Base-by-base conservation (phyloP, 1,140 invertebrate genomes). In the Euwallacea similis region DNA sequence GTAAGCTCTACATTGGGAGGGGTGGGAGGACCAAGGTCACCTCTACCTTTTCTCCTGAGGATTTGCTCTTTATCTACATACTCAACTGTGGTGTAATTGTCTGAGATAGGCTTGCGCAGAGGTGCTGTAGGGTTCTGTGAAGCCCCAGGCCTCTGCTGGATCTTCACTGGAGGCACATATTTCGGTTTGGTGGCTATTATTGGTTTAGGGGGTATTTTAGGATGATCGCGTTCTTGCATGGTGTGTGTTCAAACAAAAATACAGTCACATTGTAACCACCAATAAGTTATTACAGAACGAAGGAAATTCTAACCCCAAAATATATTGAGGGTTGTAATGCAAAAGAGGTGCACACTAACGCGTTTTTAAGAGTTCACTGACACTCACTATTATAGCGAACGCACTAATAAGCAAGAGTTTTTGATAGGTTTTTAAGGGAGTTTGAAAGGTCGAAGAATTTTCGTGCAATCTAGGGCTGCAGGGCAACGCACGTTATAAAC, bases 201-300 rank as follows among this genome's bases (percentile, higher is more conserved):
- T 7, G 81, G 81, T 76, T 82, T 82, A 2, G 80, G 79, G 33
- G 78, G 77, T 56, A 81, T 76, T 74, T 80, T 80, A 2, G 79
- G 78, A 63, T 76, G 77, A 15, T 81, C 79, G 33, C 71, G 67
- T 63, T 78, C 77, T 74, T 78, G 77, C 77, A 78, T 78, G 47
- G 59, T 76, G 16, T 8, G 16, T 8, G 6, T 56, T 56, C 16
- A 1, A 61, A 61, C 59, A 61, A 61, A 61, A 10, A 61, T 43
- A 41, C 42, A 56, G 7, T 50, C 42, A 56, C 42, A 68, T 42
- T 44, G 41, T 16, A 33, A 33, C 21, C 21, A 33, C 21, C 4
- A 33, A 33, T 33, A 33, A 33, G 21, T 33, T 33, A 33, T 33
- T 33, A 33, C 1, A 33, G 21, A 33, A 33, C 21, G 21, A 33